Evolutionary conservation across 92 coral and sea anemone species (phyloP).

Genomic region (Umimayanthus chanpuru): DNA sequence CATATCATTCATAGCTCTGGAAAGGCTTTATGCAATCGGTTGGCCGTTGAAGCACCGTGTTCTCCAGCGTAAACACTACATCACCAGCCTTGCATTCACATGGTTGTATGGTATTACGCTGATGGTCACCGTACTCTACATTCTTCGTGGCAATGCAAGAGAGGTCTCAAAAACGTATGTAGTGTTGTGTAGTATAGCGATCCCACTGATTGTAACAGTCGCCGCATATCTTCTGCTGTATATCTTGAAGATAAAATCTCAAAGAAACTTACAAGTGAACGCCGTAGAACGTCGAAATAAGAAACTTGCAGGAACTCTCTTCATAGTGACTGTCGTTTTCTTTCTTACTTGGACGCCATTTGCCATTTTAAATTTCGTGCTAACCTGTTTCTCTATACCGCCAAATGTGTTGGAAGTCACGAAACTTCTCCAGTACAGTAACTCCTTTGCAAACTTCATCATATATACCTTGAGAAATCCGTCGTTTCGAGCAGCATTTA

Average conservation of each 20-base stretch:
- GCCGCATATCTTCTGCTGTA: neutral
- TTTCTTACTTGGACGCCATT: neutral
- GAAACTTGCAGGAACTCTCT: neutral
- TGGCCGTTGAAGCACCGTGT: neutral
- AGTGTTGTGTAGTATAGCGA: neutral
- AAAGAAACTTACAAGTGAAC: neutral
- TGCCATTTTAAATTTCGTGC: neutral
- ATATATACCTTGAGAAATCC: neutral
- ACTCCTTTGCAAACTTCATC: neutral
- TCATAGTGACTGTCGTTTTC: constrained; percentile 1
- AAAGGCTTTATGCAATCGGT: neutral
- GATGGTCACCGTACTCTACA: neutral
- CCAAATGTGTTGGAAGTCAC: neutral
- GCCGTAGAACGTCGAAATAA: neutral
- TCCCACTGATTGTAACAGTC: neutral
- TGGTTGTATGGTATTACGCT: neutral
- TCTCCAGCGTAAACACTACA: neutral
- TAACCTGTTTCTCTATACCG: neutral
- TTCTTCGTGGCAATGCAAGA: neutral
- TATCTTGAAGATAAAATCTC: neutral
- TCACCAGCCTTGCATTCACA: neutral
- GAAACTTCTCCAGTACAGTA: constrained; percentile 1
- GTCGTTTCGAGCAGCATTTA: neutral
- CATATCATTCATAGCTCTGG: neutral
- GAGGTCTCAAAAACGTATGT: neutral